phyloP scores from a whole-genome alignment of 2,888 invertebrate species.

The Dasypogon diadema region DNA sequence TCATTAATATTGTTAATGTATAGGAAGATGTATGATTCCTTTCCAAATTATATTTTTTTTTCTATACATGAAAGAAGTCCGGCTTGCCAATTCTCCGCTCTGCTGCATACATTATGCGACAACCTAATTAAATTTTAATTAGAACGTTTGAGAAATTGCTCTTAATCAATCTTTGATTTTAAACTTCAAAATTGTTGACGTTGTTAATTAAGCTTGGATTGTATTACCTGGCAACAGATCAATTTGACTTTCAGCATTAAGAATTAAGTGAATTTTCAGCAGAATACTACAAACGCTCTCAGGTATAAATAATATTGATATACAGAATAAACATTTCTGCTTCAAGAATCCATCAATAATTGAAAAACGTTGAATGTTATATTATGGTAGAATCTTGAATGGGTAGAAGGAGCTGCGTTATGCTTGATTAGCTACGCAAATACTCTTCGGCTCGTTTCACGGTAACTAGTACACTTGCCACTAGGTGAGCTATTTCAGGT shows the following conservation, averaged over 20 bases:
- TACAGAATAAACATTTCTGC: not conserved
- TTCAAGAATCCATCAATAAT: no score
- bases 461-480: slow-evolving; percentile 4
- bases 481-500: slow-evolving; percentile 25
- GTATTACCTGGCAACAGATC: not conserved
- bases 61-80: no score
- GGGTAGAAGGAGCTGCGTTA: not conserved
- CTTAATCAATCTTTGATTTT: not conserved
- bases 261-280: no score
- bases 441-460: not conserved
- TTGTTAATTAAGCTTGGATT: not conserved
- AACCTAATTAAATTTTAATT: slow-evolving; percentile 22
- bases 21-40: no score
- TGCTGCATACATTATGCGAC: not conserved
- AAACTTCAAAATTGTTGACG: slow-evolving; percentile 11
- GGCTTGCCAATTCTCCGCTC: no score
- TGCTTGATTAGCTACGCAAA: not conserved
- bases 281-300: no score
- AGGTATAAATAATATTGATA: not conserved
- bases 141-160: not conserved
- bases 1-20: slow-evolving; percentile 1
- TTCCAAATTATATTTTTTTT: no score
- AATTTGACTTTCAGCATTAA: no score
- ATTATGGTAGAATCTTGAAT: not conserved
- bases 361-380: no score